phyloP scores from a whole-genome alignment of 1,140 invertebrate genomes.

The Acyrthosiphon pisum region DNA sequence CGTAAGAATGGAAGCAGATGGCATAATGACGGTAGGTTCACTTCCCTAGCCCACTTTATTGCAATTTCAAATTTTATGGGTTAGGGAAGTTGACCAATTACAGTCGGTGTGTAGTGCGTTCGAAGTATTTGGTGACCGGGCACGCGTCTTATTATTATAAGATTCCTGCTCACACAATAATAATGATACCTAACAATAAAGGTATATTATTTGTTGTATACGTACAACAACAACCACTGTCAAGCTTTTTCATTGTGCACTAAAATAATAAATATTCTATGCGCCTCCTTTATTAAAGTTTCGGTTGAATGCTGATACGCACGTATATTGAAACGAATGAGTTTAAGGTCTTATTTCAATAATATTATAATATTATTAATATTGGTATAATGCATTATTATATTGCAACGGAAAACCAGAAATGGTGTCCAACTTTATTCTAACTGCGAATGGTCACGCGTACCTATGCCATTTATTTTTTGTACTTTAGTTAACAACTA shows the following conservation, averaged over 20 bases:
- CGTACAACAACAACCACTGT: neutral
- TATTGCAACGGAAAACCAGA: neutral
- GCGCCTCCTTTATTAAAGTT: neutral
- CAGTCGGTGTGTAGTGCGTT: too few relatives aligned
- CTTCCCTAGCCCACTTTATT: neutral
- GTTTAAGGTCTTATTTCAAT: neutral
- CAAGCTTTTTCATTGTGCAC: neutral
- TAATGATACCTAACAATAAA: neutral
- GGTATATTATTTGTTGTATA: neutral
- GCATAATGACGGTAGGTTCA: neutral
- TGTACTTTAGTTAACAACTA: neutral
- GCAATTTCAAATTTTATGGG: neutral
- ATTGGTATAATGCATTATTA: neutral
- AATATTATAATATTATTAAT: neutral
- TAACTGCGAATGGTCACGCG: neutral
- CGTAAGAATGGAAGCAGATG: neutral
- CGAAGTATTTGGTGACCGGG: neutral
- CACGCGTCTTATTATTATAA: neutral
- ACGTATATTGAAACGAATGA: neutral
- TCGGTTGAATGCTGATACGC: neutral
- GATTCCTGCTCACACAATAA: neutral
- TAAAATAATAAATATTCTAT: neutral
- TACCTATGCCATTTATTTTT: neutral
- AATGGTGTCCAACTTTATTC: neutral
- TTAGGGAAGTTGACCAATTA: neutral